Evolutionary conservation across 2,113 vertebrate species (phyloP).

Genomic region (Pelodiscus sinensis): DNA sequence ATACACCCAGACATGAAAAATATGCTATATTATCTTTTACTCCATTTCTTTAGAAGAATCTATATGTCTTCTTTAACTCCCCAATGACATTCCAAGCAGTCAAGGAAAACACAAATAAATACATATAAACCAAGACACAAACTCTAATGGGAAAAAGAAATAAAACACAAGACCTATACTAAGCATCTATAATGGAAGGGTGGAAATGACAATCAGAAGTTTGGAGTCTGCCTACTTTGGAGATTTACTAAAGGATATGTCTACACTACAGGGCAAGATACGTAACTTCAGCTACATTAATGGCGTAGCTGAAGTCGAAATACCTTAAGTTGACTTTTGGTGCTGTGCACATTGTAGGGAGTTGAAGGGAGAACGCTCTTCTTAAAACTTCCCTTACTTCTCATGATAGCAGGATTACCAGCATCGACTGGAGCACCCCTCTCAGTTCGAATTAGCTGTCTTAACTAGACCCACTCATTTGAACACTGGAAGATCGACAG

Average conservation of each 20-base stretch:
- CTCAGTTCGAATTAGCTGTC: too few relatives aligned
- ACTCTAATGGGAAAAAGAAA: background rate
- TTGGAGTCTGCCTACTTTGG: background rate
- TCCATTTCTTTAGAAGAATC: slow-evolving; percentile 66
- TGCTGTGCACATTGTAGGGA: too few relatives aligned
- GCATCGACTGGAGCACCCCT: too few relatives aligned
- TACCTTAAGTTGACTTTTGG: too few relatives aligned
- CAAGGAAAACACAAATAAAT: slow-evolving; percentile 68
- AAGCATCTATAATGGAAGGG: background rate
- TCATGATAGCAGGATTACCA: too few relatives aligned
- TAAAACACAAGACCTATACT: background rate
- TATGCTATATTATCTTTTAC: slow-evolving; percentile 73
- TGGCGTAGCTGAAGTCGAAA: too few relatives aligned
- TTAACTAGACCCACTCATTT: too few relatives aligned
- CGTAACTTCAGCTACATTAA: too few relatives aligned
- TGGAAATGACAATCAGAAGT: background rate
- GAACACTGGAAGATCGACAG: too few relatives aligned
- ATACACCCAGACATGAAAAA: slow-evolving; percentile 70
- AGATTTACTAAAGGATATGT: background rate
- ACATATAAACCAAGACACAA: slow-evolving; percentile 58
- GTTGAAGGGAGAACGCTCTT: too few relatives aligned
- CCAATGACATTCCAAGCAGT: slow-evolving; percentile 44
- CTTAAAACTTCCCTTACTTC: too few relatives aligned
- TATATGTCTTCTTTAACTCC: slow-evolving; percentile 72
- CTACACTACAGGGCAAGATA: too few relatives aligned